Evolutionary conservation across 2,888 invertebrate species (phyloP).

Genomic region (Apotomis turbidana): DNA sequence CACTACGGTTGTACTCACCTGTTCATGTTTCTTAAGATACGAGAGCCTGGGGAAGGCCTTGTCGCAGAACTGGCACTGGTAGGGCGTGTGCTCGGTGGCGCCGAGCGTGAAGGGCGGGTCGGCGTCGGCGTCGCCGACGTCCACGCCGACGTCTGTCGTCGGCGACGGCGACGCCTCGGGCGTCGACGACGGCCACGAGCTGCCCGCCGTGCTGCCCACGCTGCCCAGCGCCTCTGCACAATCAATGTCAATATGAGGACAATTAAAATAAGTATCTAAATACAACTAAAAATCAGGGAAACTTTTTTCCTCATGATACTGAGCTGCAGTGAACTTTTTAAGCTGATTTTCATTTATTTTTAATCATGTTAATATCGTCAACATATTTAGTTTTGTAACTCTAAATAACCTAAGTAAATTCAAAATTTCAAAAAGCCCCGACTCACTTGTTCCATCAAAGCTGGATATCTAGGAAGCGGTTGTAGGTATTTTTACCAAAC

Average conservation of each 20-base stretch:
- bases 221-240: conserved; percentile 86
- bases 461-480: too few relatives aligned
- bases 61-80: conserved; percentile 96
- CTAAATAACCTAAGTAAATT: too few relatives aligned
- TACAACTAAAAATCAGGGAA: too few relatives aligned
- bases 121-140: conserved; percentile 85
- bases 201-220: conserved; percentile 86
- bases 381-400: too few relatives aligned
- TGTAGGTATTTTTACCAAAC: too few relatives aligned
- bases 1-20: conserved; percentile 84
- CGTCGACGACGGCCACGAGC: conserved; percentile 87
- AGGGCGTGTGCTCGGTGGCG: conserved; percentile 90
- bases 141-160: conserved; percentile 86
- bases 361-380: too few relatives aligned
- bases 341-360: too few relatives aligned
- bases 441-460: too few relatives aligned
- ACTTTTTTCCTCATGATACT: too few relatives aligned
- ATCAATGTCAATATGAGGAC: conserved; percentile 33
- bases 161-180: conserved; percentile 85
- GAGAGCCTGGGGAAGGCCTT: conserved; percentile 94
- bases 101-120: conserved; percentile 87
- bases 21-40: conserved; percentile 95
- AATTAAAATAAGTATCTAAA: too few relatives aligned
- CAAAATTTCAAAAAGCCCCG: too few relatives aligned
- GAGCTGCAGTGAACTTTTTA: too few relatives aligned